Percentiles rank a stretch among this genome's conserved stretches.
Conservation (phyloP, 2,113 vertebrate species). For the Mirounga angustirostris region DNA sequence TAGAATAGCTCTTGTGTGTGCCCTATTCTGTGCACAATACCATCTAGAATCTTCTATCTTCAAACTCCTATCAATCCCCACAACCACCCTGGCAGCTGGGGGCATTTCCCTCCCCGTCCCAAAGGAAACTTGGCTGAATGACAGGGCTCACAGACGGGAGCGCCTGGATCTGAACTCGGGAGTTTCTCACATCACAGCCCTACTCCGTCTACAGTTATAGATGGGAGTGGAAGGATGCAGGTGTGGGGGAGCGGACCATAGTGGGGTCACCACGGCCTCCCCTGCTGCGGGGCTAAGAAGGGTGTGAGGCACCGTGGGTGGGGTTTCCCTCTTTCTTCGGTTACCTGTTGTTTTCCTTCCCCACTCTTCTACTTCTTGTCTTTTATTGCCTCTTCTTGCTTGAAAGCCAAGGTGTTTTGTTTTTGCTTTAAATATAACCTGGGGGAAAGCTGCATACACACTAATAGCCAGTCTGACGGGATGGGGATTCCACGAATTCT, state of each 20-base stretch:
- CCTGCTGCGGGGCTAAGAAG: slow-evolving; percentile 45
- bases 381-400: neutral
- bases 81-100: fast-evolving
- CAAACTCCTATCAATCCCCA: neutral
- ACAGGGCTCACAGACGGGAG: neutral
- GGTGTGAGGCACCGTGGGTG: neutral
- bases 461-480: neutral
- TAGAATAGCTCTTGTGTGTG: neutral
- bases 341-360: neutral
- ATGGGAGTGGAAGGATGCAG: slow-evolving; percentile 14
- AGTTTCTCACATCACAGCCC: neutral
- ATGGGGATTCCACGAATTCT: neutral
- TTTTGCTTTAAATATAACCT: neutral
- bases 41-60: neutral
- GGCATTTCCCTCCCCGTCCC: neutral
- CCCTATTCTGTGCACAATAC: neutral
- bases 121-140: neutral
- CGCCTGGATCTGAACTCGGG: neutral
- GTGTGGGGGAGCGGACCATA: slow-evolving; percentile 31
- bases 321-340: neutral
- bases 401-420: neutral
- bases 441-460: neutral
- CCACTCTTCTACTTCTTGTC: neutral
- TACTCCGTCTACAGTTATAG: fast-evolving
- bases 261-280: neutral